phyloP scores from a whole-genome alignment of 2,113 vertebrate species.

The Sylvilagus bachmani region DNA sequence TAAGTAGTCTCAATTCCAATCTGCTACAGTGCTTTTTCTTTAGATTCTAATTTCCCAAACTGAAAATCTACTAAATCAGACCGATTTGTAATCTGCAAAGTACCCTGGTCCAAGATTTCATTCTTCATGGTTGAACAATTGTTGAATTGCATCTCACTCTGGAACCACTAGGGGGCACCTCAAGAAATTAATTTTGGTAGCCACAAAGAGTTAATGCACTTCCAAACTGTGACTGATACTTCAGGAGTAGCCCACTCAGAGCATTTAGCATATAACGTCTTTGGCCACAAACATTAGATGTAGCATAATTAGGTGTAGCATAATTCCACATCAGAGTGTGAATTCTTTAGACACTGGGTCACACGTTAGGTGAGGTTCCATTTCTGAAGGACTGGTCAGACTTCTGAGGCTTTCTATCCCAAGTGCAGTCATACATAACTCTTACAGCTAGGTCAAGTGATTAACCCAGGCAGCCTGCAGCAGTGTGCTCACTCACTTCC shows the following conservation, averaged over 20 bases:
- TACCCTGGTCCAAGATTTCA: not conserved
- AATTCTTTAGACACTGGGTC: constrained; percentile 46
- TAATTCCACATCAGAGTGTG: constrained; percentile 50
- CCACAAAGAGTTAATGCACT: constrained; percentile 19
- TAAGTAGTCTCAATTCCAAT: not conserved
- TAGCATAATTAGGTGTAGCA: constrained; percentile 27
- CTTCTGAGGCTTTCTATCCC: constrained; percentile 40
- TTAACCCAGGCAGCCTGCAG: constrained; percentile 27
- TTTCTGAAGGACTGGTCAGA: constrained; percentile 49
- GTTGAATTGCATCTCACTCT: constrained; percentile 45
- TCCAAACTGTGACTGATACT: constrained; percentile 42
- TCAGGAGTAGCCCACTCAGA: not conserved
- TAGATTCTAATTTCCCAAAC: not conserved
- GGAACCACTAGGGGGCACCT: constrained; percentile 75
- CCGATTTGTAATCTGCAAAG: constrained; percentile 12
- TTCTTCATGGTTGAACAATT: not conserved
- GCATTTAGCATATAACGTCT: not conserved
- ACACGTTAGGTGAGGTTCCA: constrained; percentile 49
- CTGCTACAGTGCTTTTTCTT: not conserved
- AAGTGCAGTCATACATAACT: not conserved
- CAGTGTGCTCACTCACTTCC: constrained; percentile 25
- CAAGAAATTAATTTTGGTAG: constrained; percentile 66
- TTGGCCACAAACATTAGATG: constrained; percentile 5
- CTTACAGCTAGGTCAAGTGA: not conserved
- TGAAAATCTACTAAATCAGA: not conserved